Conservation (phyloP, 2,888 invertebrate genomes). For the Chloroclystis v-ata region DNA sequence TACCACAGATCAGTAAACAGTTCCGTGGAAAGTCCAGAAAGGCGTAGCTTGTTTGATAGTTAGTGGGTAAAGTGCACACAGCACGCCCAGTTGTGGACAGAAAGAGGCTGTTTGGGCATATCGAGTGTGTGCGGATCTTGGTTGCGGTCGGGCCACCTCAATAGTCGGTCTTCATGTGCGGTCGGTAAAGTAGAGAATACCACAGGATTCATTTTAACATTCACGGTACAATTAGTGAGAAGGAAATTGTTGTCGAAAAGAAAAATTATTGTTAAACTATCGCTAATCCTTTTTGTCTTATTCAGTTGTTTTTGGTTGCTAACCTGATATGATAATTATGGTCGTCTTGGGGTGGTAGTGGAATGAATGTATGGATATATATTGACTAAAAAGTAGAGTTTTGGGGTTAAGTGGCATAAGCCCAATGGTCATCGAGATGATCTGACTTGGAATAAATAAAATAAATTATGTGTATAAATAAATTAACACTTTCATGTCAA, state of each 20-base stretch:
- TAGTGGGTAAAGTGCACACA: conserved; percentile 31
- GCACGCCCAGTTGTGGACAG: conserved; percentile 45
- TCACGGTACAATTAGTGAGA: conserved; percentile 22
- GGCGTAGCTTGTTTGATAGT: conserved; percentile 5
- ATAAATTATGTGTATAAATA: too few relatives aligned
- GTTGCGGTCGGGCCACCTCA: conserved; percentile 37
- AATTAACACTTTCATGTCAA: too few relatives aligned
- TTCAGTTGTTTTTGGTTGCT: too few relatives aligned
- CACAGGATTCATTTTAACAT: conserved; percentile 44
- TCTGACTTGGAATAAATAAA: too few relatives aligned
- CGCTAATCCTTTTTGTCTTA: too few relatives aligned
- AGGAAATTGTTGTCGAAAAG: not conserved
- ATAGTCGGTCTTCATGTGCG: conserved; percentile 37
- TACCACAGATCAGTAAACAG: conserved; percentile 5
- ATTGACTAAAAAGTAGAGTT: too few relatives aligned
- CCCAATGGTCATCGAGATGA: too few relatives aligned
- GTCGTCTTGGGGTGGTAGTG: too few relatives aligned
- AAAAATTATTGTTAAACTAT: too few relatives aligned
- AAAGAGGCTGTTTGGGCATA: conserved; percentile 43
- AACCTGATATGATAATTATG: too few relatives aligned
- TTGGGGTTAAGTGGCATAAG: too few relatives aligned
- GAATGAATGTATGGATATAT: too few relatives aligned
- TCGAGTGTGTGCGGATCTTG: conserved; percentile 40
- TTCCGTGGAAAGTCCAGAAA: conserved; percentile 4
- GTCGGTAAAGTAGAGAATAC: conserved; percentile 50